Percentiles rank a stretch among this genome's conserved stretches.
Evolutionary conservation across 2,888 invertebrate genomes (phyloP).

Genomic region (Synanthedon formicaeformis): DNA sequence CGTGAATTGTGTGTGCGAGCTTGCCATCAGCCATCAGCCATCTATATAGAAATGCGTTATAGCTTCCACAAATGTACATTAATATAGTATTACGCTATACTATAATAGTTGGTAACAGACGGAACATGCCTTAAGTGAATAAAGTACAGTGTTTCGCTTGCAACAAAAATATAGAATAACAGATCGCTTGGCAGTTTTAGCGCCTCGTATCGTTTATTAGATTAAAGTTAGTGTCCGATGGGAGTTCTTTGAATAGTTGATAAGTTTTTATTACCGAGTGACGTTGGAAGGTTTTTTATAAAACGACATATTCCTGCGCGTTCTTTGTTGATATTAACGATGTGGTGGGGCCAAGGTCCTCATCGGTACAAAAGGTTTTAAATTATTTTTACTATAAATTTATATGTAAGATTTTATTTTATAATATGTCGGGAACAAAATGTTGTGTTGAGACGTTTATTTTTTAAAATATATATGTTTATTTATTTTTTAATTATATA

Average conservation of each 20-base stretch:
- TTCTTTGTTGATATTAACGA: constrained; percentile 30
- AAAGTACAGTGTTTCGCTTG: no score
- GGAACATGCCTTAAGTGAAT: constrained; percentile 31
- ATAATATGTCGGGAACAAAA: constrained; percentile 64
- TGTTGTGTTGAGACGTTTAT: constrained; percentile 57
- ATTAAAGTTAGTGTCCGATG: constrained; percentile 1
- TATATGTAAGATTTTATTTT: constrained; percentile 48
- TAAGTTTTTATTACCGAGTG: constrained; percentile 62
- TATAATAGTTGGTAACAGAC: no score
- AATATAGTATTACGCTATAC: no score
- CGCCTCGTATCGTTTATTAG: constrained; percentile 17
- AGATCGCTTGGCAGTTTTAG: constrained; percentile 15
- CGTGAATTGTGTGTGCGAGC: constrained; percentile 55
- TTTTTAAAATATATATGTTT: constrained; percentile 23
- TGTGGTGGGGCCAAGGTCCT: constrained; percentile 52
- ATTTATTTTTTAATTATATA: constrained; percentile 40
- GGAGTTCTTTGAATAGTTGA: constrained; percentile 40
- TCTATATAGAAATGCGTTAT: constrained; percentile 39
- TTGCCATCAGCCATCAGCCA: constrained; percentile 54
- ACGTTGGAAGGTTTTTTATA: constrained; percentile 52
- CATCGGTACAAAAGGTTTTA: constrained; percentile 58
- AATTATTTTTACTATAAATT: constrained; percentile 44
- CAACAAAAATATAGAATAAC: no score
- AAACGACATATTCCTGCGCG: constrained; percentile 62
- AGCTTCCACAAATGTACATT: constrained; percentile 44